Percentiles rank a stretch among this genome's conserved stretches.
These are phyloP conservation scores for Synergus laeviventris DNA, from an alignment of 2,888 invertebrate genomes.

Conservation along the genomic window DNA sequence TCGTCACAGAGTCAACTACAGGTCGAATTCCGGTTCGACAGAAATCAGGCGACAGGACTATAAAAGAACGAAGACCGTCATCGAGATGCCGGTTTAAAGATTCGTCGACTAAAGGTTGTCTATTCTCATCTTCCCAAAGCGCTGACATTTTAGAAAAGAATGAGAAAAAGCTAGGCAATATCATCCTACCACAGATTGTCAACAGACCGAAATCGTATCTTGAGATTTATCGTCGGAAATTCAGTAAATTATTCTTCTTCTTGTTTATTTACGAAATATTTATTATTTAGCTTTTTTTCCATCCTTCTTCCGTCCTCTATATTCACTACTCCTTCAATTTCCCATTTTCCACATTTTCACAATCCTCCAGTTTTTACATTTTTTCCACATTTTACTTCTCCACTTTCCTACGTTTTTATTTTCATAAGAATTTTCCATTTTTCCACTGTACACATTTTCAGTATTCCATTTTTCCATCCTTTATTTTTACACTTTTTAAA, in stretches of 20 bases:
- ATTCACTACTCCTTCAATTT: no score
- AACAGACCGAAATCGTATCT: conserved; percentile 61
- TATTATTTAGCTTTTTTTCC: no score
- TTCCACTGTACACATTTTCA: no score
- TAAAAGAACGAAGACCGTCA: conserved; percentile 23
- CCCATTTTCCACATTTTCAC: no score
- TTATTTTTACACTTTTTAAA: no score
- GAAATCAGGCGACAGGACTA: conserved; percentile 13
- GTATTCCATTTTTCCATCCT: no score
- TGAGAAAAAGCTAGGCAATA: conserved; percentile 62
- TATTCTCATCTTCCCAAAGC: neutral
- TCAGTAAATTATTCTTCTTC: conserved; percentile 53
- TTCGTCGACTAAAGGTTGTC: conserved; percentile 40
- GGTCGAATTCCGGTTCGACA: neutral
- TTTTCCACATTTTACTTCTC: no score
- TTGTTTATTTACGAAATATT: neutral
- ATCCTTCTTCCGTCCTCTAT: no score
- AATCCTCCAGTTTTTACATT: no score
- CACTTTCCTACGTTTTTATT: no score
- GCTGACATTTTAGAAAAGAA: conserved; percentile 45
- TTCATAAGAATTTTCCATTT: no score
- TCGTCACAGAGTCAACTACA: neutral
- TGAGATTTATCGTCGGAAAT: conserved; percentile 62
- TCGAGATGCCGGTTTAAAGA: conserved; percentile 48
- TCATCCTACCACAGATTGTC: conserved; percentile 45